phyloP scores from a whole-genome alignment of 2,888 invertebrate genomes.

The Troides oblongomaculatus region DNA sequence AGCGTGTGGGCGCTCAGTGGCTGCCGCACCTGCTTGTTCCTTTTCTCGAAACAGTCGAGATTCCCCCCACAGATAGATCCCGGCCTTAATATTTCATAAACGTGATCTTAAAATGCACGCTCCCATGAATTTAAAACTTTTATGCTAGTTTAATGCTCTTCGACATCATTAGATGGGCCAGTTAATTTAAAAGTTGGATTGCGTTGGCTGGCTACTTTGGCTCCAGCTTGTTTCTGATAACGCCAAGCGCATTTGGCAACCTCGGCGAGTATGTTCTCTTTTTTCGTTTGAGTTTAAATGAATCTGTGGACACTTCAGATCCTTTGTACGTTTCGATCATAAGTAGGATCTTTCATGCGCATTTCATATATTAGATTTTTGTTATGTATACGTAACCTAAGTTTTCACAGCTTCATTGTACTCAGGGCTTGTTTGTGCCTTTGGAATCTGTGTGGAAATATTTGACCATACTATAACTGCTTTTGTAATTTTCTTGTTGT shows the following conservation, averaged over 20 bases:
- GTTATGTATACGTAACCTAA: no score
- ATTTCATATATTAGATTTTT: no score
- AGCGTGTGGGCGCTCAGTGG: constrained; percentile 49
- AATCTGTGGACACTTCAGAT: constrained; percentile 39
- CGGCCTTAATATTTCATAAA: constrained; percentile 77
- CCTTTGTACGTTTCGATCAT: no score
- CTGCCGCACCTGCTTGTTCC: constrained; percentile 58
- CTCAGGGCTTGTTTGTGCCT: no score
- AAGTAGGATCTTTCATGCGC: no score
- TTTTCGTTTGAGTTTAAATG: constrained; percentile 39
- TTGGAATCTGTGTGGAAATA: no score
- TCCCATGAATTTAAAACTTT: constrained; percentile 53
- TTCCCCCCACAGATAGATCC: constrained; percentile 56
- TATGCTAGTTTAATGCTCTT: constrained; percentile 34
- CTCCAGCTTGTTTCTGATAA: constrained; percentile 43
- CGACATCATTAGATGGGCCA: constrained; percentile 30
- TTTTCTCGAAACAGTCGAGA: constrained; percentile 58
- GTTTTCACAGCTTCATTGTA: no score
- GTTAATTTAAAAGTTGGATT: constrained; percentile 61
- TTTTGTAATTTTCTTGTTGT: no score
- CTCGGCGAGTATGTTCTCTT: constrained; percentile 53
- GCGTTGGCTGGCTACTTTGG: constrained; percentile 31
- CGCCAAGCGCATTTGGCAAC: constrained; percentile 53
- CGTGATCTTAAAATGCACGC: constrained; percentile 67
- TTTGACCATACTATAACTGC: not conserved